Evolutionary conservation across 2,113 vertebrate genomes (phyloP).

Genomic region (Gnathonemus longibarbis): DNA sequence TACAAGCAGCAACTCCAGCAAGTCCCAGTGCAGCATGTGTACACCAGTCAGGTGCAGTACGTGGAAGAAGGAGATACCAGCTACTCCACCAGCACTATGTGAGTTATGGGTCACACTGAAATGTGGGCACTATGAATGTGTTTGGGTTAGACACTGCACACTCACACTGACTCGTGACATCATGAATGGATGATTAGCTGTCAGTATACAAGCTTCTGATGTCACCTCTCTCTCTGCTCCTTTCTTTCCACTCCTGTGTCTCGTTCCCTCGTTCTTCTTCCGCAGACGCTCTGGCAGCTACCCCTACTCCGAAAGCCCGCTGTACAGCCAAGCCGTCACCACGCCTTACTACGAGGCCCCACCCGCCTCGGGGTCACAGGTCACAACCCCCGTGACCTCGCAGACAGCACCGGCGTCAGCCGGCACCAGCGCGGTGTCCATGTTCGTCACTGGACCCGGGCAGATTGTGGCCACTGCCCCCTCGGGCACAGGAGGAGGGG

Average conservation of each 20-base stretch:
- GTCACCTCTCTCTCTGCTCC: not conserved
- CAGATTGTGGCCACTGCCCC: constrained; percentile 55
- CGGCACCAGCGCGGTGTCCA: constrained; percentile 70
- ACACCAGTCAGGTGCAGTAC: constrained; percentile 85
- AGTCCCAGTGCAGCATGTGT: constrained; percentile 82
- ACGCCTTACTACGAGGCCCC: constrained; percentile 75
- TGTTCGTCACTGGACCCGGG: constrained; percentile 64
- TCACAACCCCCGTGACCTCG: constrained; percentile 68
- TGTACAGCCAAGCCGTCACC: constrained; percentile 73
- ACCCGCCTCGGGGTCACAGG: constrained; percentile 63
- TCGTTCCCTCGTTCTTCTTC: constrained; percentile 11
- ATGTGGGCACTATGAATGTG: not conserved
- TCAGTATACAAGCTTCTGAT: not conserved
- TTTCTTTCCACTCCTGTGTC: not conserved
- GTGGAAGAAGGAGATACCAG: constrained; percentile 78
- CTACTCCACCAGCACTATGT: constrained; percentile 87
- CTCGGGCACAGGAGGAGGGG: constrained; percentile 38
- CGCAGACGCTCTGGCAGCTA: constrained; percentile 75
- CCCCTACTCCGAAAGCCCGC: constrained; percentile 72
- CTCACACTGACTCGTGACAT: not conserved
- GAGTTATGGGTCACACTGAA: constrained; percentile 32
- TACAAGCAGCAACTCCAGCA: constrained; percentile 77
- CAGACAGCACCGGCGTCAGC: constrained; percentile 53
- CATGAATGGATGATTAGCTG: not conserved
- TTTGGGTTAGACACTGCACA: not conserved